Evolutionary conservation across 2,113 vertebrate genomes (phyloP).

Genomic region (Tringa solitaria): DNA sequence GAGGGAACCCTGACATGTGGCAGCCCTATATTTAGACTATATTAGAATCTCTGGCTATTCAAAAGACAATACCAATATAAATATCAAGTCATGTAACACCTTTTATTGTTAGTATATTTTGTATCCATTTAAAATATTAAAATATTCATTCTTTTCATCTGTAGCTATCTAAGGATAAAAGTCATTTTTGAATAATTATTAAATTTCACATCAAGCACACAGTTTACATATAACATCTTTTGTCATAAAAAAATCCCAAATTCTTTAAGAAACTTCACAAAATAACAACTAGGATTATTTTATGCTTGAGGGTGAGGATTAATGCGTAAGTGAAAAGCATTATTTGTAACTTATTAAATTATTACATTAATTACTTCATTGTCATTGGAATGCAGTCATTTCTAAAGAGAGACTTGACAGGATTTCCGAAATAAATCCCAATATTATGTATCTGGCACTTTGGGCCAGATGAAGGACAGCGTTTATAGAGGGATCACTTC

Average conservation of each 20-base stretch:
- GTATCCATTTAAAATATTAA: not conserved
- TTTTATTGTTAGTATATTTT: not conserved
- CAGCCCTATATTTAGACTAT: not conserved
- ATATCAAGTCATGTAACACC: not conserved
- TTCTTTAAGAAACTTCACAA: not conserved
- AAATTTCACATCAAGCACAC: not conserved
- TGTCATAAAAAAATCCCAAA: not conserved
- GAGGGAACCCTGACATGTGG: not conserved
- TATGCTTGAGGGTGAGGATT: not conserved
- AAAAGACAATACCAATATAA: not conserved
- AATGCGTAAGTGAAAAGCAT: not conserved
- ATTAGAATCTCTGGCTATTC: not conserved
- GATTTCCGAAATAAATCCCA: not conserved
- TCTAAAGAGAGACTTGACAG: not conserved
- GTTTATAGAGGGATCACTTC: not conserved
- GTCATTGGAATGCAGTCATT: not conserved
- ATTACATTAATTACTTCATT: not conserved
- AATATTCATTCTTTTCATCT: not conserved
- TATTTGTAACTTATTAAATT: not conserved
- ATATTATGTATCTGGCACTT: not conserved
- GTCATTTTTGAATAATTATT: not conserved
- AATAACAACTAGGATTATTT: not conserved
- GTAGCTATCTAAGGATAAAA: not conserved
- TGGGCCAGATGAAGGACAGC: not conserved
- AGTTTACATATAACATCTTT: not conserved